These are phyloP conservation scores for Quadriops clusia DNA, from an alignment of 2,888 invertebrate species.

Conservation along the genomic window DNA sequence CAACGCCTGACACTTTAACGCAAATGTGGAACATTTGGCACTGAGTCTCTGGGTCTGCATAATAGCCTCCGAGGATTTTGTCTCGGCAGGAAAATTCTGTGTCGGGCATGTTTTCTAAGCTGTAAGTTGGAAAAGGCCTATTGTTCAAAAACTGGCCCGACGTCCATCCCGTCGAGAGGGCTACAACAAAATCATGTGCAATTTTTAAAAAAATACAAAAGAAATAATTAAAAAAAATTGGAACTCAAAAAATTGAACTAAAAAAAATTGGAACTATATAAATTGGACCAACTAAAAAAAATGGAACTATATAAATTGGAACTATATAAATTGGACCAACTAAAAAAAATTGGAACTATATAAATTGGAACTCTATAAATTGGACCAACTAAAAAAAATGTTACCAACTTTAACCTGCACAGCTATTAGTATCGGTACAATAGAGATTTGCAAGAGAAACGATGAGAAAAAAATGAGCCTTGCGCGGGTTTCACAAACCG, in stretches of 20 bases:
- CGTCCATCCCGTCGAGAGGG: constrained; percentile 26
- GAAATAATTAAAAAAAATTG: neutral
- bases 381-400: too few relatives aligned
- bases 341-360: too few relatives aligned
- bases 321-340: too few relatives aligned
- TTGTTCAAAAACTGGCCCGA: constrained; percentile 33
- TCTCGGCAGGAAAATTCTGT: constrained; percentile 69
- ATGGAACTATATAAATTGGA: too few relatives aligned
- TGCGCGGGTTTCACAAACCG: too few relatives aligned
- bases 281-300: too few relatives aligned
- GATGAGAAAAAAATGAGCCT: too few relatives aligned
- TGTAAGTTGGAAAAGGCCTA: constrained; percentile 42
- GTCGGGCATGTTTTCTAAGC: constrained; percentile 46
- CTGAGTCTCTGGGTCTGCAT: constrained; percentile 75
- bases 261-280: too few relatives aligned
- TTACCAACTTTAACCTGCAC: too few relatives aligned
- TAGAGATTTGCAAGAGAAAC: too few relatives aligned
- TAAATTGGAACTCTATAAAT: too few relatives aligned
- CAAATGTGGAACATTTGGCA: constrained; percentile 87
- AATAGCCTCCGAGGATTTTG: constrained; percentile 79
- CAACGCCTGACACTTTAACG: constrained; percentile 70
- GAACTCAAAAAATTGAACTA: neutral
- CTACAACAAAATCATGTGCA: constrained; percentile 25
- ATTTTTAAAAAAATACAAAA: neutral
- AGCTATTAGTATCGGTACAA: too few relatives aligned